Evolutionary conservation across 2,113 vertebrate species (phyloP).

Genomic region (Megaleporinus macrocephalus): DNA sequence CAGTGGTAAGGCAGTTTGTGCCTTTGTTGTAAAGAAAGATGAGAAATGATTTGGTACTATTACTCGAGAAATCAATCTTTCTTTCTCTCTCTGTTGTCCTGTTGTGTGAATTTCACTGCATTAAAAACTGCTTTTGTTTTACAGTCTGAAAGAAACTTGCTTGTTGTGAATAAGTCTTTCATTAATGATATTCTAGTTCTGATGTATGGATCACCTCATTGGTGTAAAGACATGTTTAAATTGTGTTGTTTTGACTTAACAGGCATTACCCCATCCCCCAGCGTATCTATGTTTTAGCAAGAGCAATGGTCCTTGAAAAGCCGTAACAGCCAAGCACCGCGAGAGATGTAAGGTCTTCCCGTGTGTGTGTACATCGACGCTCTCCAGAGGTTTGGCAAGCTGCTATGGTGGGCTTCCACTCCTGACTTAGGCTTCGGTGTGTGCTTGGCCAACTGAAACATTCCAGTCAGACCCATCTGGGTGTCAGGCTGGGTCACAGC

Average conservation of each 20-base stretch:
- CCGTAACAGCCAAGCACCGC: not conserved
- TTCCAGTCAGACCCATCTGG: constrained; percentile 27
- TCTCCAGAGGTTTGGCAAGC: constrained; percentile 6
- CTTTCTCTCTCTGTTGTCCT: too few relatives aligned
- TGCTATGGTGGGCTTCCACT: constrained; percentile 23
- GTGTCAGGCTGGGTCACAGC: constrained; percentile 62
- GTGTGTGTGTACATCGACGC: constrained; percentile 5
- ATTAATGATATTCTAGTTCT: too few relatives aligned
- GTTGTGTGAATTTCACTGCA: too few relatives aligned
- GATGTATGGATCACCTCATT: not conserved
- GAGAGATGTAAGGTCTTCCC: not conserved
- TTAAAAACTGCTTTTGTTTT: too few relatives aligned
- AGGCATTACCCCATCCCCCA: not conserved
- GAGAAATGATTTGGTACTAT: too few relatives aligned
- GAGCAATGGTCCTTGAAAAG: not conserved
- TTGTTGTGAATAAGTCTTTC: too few relatives aligned
- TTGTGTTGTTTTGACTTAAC: not conserved
- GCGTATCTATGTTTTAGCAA: not conserved
- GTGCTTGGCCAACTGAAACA: constrained; percentile 62
- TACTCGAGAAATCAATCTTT: too few relatives aligned
- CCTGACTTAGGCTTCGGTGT: not conserved
- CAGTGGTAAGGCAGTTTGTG: too few relatives aligned
- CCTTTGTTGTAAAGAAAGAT: too few relatives aligned
- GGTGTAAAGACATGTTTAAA: not conserved
- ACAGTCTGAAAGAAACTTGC: too few relatives aligned